These are phyloP conservation scores for Xyrichtys novacula DNA, from an alignment of 2,797 vertebrate genomes.

Conservation along the genomic window DNA sequence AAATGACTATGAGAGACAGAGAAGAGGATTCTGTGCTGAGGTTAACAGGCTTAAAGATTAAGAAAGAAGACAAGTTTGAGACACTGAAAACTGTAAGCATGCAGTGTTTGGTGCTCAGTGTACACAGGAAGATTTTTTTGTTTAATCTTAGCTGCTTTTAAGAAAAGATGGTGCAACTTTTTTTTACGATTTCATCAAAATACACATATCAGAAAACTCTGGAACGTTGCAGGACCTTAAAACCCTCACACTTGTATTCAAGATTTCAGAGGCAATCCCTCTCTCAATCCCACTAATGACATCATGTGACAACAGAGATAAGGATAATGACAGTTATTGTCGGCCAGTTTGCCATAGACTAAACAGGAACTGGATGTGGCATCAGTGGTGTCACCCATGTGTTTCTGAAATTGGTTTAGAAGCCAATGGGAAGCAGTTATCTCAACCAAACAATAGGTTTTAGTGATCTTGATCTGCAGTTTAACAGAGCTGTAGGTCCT, in stretches of 20 bases:
- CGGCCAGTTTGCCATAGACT: no score
- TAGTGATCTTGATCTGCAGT: no score
- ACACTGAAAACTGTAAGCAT: background rate
- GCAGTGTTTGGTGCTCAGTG: background rate
- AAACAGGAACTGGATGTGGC: no score
- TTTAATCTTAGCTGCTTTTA: background rate
- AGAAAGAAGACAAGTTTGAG: background rate
- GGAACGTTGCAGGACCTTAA: background rate
- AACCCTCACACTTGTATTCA: background rate
- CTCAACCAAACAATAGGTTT: no score
- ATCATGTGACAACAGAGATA: no score
- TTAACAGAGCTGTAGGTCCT: no score
- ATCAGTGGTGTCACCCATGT: no score
- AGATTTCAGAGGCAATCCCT: constrained; percentile 17
- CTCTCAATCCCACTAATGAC: no score
- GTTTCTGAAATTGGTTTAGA: no score
- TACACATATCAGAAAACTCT: background rate
- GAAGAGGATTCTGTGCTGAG: background rate
- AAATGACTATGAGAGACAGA: constrained; percentile 13
- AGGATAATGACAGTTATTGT: no score
- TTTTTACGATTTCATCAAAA: background rate
- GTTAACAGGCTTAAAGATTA: background rate
- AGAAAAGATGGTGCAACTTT: background rate
- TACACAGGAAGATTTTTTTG: background rate
- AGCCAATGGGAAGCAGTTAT: no score